These are phyloP conservation scores for Lepeophtheirus nordmannii DNA, from an alignment of 2,888 invertebrate genomes.

Conservation along the genomic window DNA sequence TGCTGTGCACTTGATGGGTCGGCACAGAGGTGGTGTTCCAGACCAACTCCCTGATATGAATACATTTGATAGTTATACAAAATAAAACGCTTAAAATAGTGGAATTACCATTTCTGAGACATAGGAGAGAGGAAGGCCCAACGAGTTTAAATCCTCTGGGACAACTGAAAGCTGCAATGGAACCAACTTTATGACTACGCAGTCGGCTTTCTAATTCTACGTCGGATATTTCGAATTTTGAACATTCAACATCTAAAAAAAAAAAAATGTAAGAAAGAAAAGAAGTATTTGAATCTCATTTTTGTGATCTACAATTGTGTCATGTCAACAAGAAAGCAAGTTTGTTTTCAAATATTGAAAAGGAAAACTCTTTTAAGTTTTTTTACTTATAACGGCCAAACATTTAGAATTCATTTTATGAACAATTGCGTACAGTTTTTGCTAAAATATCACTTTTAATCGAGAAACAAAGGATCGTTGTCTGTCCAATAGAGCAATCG, in stretches of 20 bases:
- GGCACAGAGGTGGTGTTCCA: constrained; percentile 52
- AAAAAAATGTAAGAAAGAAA: no score
- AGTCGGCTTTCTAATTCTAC: constrained; percentile 37
- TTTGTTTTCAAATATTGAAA: no score
- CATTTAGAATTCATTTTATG: no score
- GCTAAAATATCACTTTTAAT: no score
- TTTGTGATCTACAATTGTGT: background rate
- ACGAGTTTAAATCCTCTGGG: constrained; percentile 59
- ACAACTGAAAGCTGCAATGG: constrained; percentile 58
- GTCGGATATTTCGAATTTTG: constrained; percentile 17
- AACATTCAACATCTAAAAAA: constrained; percentile 16
- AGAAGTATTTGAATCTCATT: background rate
- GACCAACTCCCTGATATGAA: constrained; percentile 55
- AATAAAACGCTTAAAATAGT: background rate
- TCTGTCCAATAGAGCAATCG: no score
- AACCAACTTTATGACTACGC: constrained; percentile 62
- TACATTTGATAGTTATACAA: background rate
- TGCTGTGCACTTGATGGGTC: constrained; percentile 58
- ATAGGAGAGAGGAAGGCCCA: constrained; percentile 59
- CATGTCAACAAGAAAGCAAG: no score
- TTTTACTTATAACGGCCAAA: no score
- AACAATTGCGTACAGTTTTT: no score
- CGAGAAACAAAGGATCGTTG: no score
- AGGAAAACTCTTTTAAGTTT: background rate
- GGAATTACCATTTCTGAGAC: constrained; percentile 53